Evolutionary conservation across 2,113 vertebrate species (phyloP).

Genomic region (Dunckerocampus dactyliophorus): DNA sequence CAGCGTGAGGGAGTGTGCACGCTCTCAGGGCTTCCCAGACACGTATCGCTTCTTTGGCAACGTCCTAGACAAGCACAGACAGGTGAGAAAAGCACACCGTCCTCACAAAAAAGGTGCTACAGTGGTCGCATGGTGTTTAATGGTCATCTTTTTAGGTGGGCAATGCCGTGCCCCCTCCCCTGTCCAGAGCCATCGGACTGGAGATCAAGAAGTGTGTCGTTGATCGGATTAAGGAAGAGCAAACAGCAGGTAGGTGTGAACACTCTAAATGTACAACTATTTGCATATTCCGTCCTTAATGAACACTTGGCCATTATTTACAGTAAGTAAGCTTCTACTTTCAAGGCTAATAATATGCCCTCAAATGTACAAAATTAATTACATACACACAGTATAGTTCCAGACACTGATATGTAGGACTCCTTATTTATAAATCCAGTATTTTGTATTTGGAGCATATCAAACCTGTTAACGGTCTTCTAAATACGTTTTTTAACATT

Average conservation of each 20-base stretch:
- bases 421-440: too few relatives aligned
- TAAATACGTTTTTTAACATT: too few relatives aligned
- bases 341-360: too few relatives aligned
- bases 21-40: conserved; percentile 94
- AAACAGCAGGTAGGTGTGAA: conserved; percentile 67
- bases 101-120: background rate
- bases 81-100: conserved; percentile 64
- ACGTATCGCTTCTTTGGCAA: conserved; percentile 93
- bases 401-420: too few relatives aligned
- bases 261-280: too few relatives aligned
- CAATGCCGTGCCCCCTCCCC: conserved; percentile 89
- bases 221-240: conserved; percentile 74
- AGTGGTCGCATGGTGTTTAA: background rate
- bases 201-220: conserved; percentile 82
- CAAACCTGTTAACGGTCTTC: too few relatives aligned
- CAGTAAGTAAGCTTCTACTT: too few relatives aligned
- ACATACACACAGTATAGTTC: too few relatives aligned
- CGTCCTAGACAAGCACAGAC: conserved; percentile 91
- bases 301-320: too few relatives aligned
- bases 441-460: too few relatives aligned
- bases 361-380: too few relatives aligned
- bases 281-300: too few relatives aligned
- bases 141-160: conserved; percentile 74
- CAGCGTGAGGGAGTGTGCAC: conserved; percentile 89
- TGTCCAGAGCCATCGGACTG: conserved; percentile 88